phyloP scores from a whole-genome alignment of 2,797 vertebrate genomes.

The Pseudomugil gertrudae region DNA sequence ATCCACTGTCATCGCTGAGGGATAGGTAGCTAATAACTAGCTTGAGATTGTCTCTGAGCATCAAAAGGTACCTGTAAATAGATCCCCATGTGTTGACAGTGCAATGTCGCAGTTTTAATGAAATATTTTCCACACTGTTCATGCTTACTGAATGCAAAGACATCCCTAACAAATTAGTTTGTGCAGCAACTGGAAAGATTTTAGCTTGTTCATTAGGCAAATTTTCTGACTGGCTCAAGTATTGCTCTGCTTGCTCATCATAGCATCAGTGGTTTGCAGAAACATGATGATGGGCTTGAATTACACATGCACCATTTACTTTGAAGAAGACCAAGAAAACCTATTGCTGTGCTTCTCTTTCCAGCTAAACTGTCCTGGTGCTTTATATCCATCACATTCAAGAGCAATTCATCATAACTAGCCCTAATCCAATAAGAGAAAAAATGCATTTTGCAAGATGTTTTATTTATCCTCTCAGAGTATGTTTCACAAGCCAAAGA shows the following conservation, averaged over 20 bases:
- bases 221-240: background rate
- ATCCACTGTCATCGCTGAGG: too few species aligned
- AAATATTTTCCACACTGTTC: background rate
- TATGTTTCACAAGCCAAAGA: slow-evolving; percentile 9
- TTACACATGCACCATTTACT: too few species aligned
- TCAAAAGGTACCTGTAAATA: too few species aligned
- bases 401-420: background rate
- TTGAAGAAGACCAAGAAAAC: background rate
- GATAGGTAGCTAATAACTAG: too few species aligned
- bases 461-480: background rate
- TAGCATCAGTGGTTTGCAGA: background rate
- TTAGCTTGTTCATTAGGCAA: too few species aligned
- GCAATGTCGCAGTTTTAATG: too few species aligned
- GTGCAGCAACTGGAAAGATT: too few species aligned
- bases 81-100: too few species aligned
- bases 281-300: too few species aligned
- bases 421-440: background rate
- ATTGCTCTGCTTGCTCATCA: background rate
- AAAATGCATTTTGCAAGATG: background rate
- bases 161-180: too few species aligned
- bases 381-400: too few species aligned
- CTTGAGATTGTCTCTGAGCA: too few species aligned
- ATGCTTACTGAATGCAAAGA: background rate
- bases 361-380: background rate
- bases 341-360: background rate